Conservation (phyloP, 2,797 vertebrate genomes). For the Tolypeutes matacus region DNA sequence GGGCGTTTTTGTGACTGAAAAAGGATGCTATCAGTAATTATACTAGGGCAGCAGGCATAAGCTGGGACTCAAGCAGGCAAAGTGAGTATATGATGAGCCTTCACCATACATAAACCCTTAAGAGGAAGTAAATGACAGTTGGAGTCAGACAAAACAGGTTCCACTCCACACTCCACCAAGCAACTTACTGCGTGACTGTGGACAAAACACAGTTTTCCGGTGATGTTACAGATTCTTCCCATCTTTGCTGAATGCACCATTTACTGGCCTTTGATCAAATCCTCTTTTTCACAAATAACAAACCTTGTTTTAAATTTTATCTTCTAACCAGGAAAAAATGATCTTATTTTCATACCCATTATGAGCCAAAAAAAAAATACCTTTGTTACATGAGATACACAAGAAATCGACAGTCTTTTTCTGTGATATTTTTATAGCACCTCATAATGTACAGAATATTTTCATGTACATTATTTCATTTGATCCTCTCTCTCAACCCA, state of each 20-base stretch:
- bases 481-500: background rate
- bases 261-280: background rate
- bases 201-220: background rate
- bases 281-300: background rate
- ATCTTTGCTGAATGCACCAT: background rate
- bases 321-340: background rate
- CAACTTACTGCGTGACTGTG: background rate
- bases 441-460: background rate
- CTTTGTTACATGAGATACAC: background rate
- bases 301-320: background rate
- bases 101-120: background rate
- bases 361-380: background rate
- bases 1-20: too few relatives aligned
- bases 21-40: too few relatives aligned
- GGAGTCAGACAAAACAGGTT: background rate
- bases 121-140: background rate
- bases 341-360: constrained; percentile 15
- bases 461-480: background rate
- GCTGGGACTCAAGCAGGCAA: too few relatives aligned
- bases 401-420: background rate
- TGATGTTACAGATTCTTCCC: background rate
- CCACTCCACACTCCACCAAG: background rate
- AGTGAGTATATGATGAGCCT: background rate
- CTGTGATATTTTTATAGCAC: background rate
- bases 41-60: too few relatives aligned